These are phyloP conservation scores for Phylloscopus trochiloides DNA, from an alignment of 2,113 vertebrate species.

Conservation along the genomic window DNA sequence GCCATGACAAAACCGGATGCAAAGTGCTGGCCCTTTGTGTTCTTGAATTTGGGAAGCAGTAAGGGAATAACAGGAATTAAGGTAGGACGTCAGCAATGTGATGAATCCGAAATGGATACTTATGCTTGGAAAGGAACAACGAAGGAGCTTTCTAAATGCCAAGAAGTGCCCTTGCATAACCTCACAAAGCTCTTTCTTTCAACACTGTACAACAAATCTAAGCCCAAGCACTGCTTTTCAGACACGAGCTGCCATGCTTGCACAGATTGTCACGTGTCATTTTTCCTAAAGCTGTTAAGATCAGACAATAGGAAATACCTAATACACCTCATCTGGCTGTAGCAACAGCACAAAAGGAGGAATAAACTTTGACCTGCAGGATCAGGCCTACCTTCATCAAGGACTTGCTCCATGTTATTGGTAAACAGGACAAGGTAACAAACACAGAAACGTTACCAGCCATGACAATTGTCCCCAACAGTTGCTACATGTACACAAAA, in stretches of 20 bases:
- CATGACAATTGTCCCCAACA: neutral
- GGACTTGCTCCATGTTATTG: neutral
- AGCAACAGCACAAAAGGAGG: rapidly evolving
- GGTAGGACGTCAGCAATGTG: neutral
- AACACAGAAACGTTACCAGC: rapidly evolving
- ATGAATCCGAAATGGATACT: neutral
- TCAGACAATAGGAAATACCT: neutral
- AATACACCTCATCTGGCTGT: rapidly evolving
- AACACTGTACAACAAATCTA: neutral
- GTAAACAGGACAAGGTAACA: neutral
- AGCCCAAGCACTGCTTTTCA: neutral
- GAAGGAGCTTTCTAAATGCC: neutral
- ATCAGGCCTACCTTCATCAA: neutral
- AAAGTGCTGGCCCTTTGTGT: neutral
- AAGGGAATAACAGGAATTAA: neutral
- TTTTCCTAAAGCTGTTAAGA: neutral
- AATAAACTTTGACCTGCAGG: neutral
- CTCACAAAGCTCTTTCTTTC: neutral
- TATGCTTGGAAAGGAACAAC: neutral
- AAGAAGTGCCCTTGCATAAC: neutral
- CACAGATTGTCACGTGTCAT: rapidly evolving
- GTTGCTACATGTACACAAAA: neutral
- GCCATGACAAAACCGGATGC: neutral
- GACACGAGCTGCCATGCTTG: rapidly evolving
- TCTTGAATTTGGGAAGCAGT: neutral